These are phyloP conservation scores for Cantharis lateralis DNA, from an alignment of 2,888 invertebrate species.

Conservation along the genomic window DNA sequence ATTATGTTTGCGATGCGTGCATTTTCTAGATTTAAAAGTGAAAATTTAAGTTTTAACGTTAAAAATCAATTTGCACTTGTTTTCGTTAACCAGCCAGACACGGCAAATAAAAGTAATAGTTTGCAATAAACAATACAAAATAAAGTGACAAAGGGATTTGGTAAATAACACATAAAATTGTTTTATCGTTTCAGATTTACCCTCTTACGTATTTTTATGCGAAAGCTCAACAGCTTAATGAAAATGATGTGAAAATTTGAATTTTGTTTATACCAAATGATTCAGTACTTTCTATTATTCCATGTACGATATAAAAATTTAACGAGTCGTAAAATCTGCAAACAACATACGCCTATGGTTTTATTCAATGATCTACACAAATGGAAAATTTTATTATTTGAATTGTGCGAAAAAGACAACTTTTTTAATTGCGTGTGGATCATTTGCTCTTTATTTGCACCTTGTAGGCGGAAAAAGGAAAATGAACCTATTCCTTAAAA, in stretches of 20 bases:
- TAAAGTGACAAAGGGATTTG: conserved; percentile 13
- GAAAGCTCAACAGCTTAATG: conserved; percentile 21
- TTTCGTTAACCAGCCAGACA: not conserved
- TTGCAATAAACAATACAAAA: conserved; percentile 11
- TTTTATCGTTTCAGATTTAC: conserved; percentile 13
- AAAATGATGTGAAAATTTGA: conserved; percentile 7
- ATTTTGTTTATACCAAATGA: not conserved
- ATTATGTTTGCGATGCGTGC: not conserved
- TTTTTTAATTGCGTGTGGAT: not conserved
- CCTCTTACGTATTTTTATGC: conserved; percentile 9
- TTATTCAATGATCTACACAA: not conserved
- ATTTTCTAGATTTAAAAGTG: not conserved
- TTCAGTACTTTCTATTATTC: not conserved
- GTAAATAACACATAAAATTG: conserved; percentile 10
- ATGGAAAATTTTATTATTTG: not conserved
- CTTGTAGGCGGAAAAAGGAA: not conserved
- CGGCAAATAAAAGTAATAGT: not conserved
- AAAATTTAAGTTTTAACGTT: not conserved
- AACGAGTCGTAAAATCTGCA: not conserved
- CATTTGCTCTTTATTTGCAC: not conserved
- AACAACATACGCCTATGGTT: not conserved
- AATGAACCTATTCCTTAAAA: not conserved
- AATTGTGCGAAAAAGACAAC: not conserved
- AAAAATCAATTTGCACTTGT: not conserved
- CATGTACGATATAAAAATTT: not conserved